These are phyloP conservation scores for Albula goreensis DNA, from an alignment of 2,113 vertebrate genomes.

Conservation along the genomic window DNA sequence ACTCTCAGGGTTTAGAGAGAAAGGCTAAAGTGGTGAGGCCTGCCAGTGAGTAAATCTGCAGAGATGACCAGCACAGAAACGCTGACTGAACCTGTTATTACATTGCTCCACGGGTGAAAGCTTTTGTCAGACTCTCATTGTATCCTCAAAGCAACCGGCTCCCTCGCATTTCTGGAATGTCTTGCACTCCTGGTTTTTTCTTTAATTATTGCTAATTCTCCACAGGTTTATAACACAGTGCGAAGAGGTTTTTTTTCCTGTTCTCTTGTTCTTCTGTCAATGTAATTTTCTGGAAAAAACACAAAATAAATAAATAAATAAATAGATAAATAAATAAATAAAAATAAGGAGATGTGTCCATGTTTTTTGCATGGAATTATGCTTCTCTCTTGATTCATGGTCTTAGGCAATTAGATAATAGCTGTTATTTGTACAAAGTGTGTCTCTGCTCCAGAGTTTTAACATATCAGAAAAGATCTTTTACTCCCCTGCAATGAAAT, in stretches of 20 bases:
- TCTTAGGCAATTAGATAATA: not conserved
- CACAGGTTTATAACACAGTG: constrained; percentile 43
- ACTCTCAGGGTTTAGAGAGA: not conserved
- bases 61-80: constrained; percentile 8
- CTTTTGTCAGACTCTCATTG: constrained; percentile 54
- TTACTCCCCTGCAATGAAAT: no score
- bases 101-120: constrained; percentile 36
- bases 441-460: no score
- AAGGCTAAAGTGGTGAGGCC: not conserved
- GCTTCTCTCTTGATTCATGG: not conserved
- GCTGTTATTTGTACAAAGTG: not conserved
- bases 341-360: not conserved
- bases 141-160: constrained; percentile 66
- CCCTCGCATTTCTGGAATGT: constrained; percentile 79
- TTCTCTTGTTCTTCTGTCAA: not conserved
- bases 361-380: not conserved
- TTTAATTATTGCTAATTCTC: constrained; percentile 57
- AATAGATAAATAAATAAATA: no score
- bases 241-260: constrained; percentile 17
- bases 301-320: no score
- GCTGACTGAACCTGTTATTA: constrained; percentile 11
- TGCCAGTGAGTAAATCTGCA: not conserved
- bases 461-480: no score
- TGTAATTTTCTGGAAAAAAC: not conserved
- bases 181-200: constrained; percentile 70